These are phyloP conservation scores for Bungarus multicinctus DNA, from an alignment of 2,113 vertebrate species.

Conservation along the genomic window DNA sequence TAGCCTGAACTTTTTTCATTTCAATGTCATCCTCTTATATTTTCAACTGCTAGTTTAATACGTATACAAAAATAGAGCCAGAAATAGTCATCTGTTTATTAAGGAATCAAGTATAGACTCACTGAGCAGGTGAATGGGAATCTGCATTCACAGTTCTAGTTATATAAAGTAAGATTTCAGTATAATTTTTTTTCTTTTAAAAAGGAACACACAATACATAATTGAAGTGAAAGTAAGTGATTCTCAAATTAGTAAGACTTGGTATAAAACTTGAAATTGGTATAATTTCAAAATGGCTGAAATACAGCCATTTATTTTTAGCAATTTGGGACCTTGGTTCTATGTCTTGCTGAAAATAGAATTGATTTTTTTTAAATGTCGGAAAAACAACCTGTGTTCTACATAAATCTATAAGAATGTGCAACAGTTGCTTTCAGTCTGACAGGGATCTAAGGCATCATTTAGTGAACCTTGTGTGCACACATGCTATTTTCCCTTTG, in stretches of 20 bases:
- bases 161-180: not conserved
- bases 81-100: not conserved
- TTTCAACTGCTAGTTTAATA: conserved; percentile 12
- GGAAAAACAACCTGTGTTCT: not conserved
- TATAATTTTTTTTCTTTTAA: not conserved
- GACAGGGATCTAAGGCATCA: not conserved
- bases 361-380: not conserved
- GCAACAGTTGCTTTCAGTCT: not conserved
- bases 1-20: not conserved
- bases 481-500: not conserved
- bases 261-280: not conserved
- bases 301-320: not conserved
- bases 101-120: not conserved
- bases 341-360: not conserved
- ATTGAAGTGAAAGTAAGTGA: not conserved
- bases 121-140: not conserved
- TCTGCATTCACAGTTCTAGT: not conserved
- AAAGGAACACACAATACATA: not conserved
- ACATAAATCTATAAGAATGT: not conserved
- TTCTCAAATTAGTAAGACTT: not conserved
- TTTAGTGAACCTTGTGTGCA: not conserved
- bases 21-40: conserved; percentile 3
- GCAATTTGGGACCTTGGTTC: not conserved
- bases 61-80: not conserved
- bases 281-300: not conserved